Evolutionary conservation across 2,888 invertebrate species (phyloP), one percentile per base, ranked within the genome.

Genomic region (Lasius platythorax): DNA sequence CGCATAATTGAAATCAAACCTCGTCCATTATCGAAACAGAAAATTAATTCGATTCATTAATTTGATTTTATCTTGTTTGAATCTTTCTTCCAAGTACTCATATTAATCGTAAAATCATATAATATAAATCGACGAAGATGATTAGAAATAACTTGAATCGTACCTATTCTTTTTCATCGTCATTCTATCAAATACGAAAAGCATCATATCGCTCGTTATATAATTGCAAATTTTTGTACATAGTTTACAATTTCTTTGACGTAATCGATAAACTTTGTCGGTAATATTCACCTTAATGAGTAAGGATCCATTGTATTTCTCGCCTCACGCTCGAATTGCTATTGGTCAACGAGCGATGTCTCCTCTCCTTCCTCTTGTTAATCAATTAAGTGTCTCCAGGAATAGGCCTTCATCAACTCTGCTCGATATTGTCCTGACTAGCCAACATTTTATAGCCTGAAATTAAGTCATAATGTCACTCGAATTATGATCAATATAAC

Each of bases 231-330:
- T 63, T 18, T 63, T 63, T 30, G 30, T 30, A 28, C 2, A 30
- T 15, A 46, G 18, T 46, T 18, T n/a, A 5, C 15, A 9, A 23
- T 64, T 23, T 46, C 11, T 33, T 40, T 33, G 37, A 74, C 4
- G 5, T 3, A 8, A 23, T 2, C 12, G 5, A 3, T 18, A 50
- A 58, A 11, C 5, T 8, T 58, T 43, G 12, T 53, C 28, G 23
- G 1, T 40, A 53, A 23, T n/a, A 91, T 92, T 91, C 78, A 94
- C 94, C 94, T 94, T 85, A 94, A 85, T 63, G 93, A 94, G 81
- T 94, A 94, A 70, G 94, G 94, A 93, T 94, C 94, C 94, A 94
- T 84, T 12, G 46, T 15, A 12, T 18, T 63, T 33, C 30, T 66
- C 46, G 78, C 15, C 68, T 76, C 53, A 68, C 15, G 33, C 15